phyloP scores from a whole-genome alignment of 2,888 invertebrate species.

The Caenorhabditis sulstoni region DNA sequence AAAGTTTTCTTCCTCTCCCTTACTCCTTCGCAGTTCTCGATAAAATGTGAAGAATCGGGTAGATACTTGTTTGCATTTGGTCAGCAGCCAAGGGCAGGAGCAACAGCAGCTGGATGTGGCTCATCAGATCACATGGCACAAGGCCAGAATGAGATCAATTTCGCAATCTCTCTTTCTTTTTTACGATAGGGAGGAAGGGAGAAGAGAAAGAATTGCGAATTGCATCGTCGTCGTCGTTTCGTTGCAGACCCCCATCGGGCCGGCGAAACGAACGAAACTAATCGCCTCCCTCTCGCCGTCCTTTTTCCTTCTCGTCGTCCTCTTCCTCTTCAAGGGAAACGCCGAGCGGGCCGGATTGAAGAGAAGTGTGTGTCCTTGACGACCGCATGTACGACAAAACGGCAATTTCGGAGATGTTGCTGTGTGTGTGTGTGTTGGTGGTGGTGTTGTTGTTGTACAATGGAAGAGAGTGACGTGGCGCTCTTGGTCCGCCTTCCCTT shows the following conservation, averaged over 20 bases:
- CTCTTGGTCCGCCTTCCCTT: no score
- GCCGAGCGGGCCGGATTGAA: no score
- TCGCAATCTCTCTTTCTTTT: conserved; percentile 20
- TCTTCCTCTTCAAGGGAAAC: background rate
- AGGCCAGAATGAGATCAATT: conserved; percentile 39
- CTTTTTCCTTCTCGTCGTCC: background rate
- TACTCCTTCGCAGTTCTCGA: conserved; percentile 2
- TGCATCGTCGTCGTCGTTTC: background rate
- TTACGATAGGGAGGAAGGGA: background rate
- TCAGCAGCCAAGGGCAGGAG: no score
- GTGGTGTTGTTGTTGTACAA: background rate
- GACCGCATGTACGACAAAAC: conserved; percentile 4
- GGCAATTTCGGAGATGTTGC: conserved; percentile 1
- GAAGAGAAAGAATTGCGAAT: conserved; percentile 19
- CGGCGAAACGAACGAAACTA: conserved; percentile 42
- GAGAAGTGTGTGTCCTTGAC: conserved; percentile 16
- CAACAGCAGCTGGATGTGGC: conserved; percentile 31
- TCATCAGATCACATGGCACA: conserved; percentile 44
- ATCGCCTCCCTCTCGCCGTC: conserved; percentile 39
- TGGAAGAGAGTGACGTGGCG: no score
- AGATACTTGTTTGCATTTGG: conserved; percentile 41
- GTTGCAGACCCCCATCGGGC: conserved; percentile 18
- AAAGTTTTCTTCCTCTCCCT: background rate
- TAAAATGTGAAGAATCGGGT: no score
- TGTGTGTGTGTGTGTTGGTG: background rate